Base-by-base conservation (phyloP, 35 echinoderm and acorn worm species). In the Diadema setosum region DNA sequence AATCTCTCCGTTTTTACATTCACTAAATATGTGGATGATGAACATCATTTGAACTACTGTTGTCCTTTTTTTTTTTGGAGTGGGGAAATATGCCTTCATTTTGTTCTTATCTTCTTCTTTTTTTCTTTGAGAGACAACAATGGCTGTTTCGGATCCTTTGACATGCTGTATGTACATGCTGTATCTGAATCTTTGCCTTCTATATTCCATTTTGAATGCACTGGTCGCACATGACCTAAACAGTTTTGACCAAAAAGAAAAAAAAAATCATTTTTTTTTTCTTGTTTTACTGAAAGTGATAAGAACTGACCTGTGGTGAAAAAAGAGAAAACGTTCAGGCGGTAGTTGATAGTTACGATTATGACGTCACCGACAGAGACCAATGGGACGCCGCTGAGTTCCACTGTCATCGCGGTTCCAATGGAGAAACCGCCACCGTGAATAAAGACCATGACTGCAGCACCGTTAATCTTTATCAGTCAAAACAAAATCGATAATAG, bases 361-460 rank as follows among this genome's bases (percentile, higher is more conserved):
- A 96, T 87, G 70, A 96, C 84, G 40, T 96, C 91, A 69, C 92
- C 92, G 21, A 93, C 87, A 45, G 63, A 60, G 36, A 73, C 86
- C 16, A 96, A 70, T 45, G 90, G 76, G 17, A 67, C 58, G 1
- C 86, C 94, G 9, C 35, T 36, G 60, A 87, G 93, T 3, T 18
- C 26, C 12, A 46, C 7, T 2, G 46, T 61, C 16, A 70, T 87
- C 2, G 50, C 89, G 75, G 73, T 60, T 46, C 94, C 94, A 12
- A 16, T 29, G 52, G 75, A 60, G 55, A 97, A 93, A 18, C 87
- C 86, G 2, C 94, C 94, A 18, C 94, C 90, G 63, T 97, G 94
- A 31, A 97, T 97, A 81, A 81, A 96, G 42, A 96, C 67, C 87
- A 96, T 85, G 1, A 96, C 94, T 24, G 94, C 64, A 39, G 67